Percentiles rank a stretch among this genome's conserved stretches.
These are phyloP conservation scores for Mus spretus DNA, from an alignment of 2,797 vertebrate species.

Conservation along the genomic window DNA sequence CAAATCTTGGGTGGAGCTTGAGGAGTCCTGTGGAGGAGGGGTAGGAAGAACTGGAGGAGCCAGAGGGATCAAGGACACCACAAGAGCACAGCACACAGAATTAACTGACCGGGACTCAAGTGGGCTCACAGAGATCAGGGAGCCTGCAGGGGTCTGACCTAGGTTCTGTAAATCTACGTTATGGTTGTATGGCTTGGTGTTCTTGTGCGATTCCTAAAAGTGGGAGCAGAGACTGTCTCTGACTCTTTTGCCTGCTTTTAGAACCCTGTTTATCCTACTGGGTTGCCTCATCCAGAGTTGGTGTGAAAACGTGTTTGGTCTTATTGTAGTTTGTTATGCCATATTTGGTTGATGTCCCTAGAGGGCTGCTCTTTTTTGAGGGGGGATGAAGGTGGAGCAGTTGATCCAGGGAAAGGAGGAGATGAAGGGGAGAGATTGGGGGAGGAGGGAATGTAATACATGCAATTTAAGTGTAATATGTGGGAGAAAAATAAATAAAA, in stretches of 20 bases:
- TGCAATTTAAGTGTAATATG: background rate
- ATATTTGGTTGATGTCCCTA: background rate
- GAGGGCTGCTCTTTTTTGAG: background rate
- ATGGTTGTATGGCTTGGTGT: background rate
- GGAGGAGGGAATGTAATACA: background rate
- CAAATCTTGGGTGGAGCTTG: background rate
- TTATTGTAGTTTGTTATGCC: background rate
- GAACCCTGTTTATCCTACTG: background rate
- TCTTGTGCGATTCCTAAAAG: background rate
- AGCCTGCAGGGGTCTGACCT: background rate
- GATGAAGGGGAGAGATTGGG: background rate
- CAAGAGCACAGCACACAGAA: background rate
- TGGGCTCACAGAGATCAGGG: background rate
- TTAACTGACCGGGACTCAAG: background rate
- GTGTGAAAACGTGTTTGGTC: background rate
- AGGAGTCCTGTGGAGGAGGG: background rate
- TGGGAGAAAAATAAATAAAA: background rate
- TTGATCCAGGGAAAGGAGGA: background rate
- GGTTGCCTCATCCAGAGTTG: background rate
- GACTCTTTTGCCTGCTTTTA: background rate
- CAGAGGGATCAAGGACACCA: background rate
- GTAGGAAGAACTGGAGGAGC: background rate
- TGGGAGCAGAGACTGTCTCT: background rate
- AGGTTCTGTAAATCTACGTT: background rate
- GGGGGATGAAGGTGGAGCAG: background rate